Percentiles rank a stretch among this genome's conserved stretches.
These are phyloP conservation scores for Neopelma chrysocephalum DNA, from an alignment of 2,797 vertebrate genomes.

Conservation along the genomic window DNA sequence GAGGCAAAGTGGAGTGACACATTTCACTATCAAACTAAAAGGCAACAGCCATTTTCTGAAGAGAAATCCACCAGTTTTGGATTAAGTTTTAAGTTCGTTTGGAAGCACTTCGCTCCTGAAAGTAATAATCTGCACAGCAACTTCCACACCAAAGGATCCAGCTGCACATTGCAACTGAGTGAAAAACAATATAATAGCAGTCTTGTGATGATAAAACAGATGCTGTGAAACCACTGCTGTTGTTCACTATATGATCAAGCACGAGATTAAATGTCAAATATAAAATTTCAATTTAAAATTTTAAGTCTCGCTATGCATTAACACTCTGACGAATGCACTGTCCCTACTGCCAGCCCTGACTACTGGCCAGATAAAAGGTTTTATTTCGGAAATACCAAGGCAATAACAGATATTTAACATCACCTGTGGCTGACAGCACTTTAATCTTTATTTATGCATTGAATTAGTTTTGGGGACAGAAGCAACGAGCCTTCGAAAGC, in stretches of 20 bases:
- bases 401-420: not conserved
- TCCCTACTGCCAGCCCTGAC: not conserved
- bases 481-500: rapidly evolving
- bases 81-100: not conserved
- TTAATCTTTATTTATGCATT: not conserved
- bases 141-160: not conserved
- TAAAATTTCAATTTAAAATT: not conserved
- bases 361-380: not conserved
- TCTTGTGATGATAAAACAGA: not conserved
- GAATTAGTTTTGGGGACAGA: not conserved
- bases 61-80: not conserved
- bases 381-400: not conserved
- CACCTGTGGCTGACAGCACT: rapidly evolving
- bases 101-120: not conserved
- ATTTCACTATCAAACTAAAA: not conserved
- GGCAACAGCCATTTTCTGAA: not conserved
- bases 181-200: not conserved
- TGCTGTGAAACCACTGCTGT: not conserved
- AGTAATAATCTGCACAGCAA: not conserved
- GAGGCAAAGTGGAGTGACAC: not conserved
- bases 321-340: rapidly evolving
- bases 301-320: rapidly evolving
- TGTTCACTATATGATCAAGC: rapidly evolving
- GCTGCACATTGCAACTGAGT: not conserved
- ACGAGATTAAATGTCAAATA: not conserved